Conservation (phyloP, 2,797 vertebrate genomes). For the Tapera naevia region DNA sequence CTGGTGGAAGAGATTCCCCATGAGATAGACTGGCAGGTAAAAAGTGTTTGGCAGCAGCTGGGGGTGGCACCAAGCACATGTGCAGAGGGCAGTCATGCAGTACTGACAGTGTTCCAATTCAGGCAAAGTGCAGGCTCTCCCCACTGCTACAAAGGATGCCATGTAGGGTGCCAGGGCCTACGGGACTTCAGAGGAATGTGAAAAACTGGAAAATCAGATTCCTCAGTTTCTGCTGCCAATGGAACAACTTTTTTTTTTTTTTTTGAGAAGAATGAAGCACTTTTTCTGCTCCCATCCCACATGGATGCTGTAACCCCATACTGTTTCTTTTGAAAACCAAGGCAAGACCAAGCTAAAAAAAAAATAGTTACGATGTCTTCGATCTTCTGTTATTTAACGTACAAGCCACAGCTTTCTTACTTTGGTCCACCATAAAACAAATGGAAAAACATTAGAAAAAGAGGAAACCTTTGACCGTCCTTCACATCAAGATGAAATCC, state of each 20-base stretch:
- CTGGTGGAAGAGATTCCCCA: not conserved
- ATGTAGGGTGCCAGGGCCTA: not conserved
- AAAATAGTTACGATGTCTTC: not conserved
- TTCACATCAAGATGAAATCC: not conserved
- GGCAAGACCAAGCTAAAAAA: not conserved
- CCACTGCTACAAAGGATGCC: rapidly evolving
- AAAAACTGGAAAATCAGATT: not conserved
- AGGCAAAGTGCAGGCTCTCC: too few species aligned
- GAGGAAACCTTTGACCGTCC: not conserved
- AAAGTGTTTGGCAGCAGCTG: not conserved
- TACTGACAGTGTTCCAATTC: rapidly evolving
- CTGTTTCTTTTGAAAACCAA: not conserved
- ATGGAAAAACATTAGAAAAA: not conserved
- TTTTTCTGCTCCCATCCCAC: not conserved
- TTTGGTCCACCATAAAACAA: not conserved
- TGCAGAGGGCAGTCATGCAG: not conserved
- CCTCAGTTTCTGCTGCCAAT: not conserved
- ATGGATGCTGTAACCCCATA: not conserved
- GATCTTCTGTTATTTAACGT: not conserved
- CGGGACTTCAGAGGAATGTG: not conserved
- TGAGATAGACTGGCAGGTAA: not conserved
- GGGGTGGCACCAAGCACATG: rapidly evolving
- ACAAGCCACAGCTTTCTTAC: not conserved
- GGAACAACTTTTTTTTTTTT: not conserved
- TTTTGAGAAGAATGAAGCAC: not conserved